Base-by-base conservation (phyloP, 2,797 vertebrate species). In the Halcyon leucocephala region DNA sequence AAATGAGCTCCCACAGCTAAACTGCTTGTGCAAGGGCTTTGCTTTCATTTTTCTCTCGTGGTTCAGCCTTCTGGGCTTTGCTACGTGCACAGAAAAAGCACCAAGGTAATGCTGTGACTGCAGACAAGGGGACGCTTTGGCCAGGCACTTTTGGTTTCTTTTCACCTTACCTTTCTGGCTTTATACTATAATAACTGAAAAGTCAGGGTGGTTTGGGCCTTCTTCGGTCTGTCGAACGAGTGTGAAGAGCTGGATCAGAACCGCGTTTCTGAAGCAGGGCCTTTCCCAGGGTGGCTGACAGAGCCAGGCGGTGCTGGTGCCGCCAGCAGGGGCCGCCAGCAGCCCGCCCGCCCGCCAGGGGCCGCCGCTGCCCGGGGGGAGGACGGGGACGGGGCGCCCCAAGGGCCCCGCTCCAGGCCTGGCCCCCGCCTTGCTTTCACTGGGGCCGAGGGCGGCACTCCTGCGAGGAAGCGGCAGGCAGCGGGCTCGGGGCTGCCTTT, bases 1-100 rank as follows among this genome's bases (percentile, higher is more conserved):
- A 70, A 39, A 22, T 1, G 7, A 44, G 24, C 57, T 33, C 7
- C 0, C 1, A 0, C 10, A 7, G 14, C 19, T 46, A 5, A 46
- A 20, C 10, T 10, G 25, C 9, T 7, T 14, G 5, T 46, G 25
- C 14, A 10, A 20, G 57, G 41, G 21, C 10, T 46, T 29, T 52
- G 16, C 8, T 15, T 25, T 51, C 51, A 7, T 31, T 41, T 14
- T 24, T 24, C 7, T 28, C 31, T 26, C 17, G 24, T 0, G 1
- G 3, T 42, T 51, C 35, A 15, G 24, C 31, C 37, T 41, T 28
- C 31, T 12, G 29, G 11, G 10, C 55, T 55, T 42, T 35, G 35
- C 61, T 57, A 2, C 1, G 0, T 16, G 2, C 33, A 26, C 8
- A 6, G 14, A 14, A 26, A 15, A 12, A 25, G 22, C 54, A 39